phyloP scores from a whole-genome alignment of 2,113 vertebrate species.

The Rhinolophus sinicus region DNA sequence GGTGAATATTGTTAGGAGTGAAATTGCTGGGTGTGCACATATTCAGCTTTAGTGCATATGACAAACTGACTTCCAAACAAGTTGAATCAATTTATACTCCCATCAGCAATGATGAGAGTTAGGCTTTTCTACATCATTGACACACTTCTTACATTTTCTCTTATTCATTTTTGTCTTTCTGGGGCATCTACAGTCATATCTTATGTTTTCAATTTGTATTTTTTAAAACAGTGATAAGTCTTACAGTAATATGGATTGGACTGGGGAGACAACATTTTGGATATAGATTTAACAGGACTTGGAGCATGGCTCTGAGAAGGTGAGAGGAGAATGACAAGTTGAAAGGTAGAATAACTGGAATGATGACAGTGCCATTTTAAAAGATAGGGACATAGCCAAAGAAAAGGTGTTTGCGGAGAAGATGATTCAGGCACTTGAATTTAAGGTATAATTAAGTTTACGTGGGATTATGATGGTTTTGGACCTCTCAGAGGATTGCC shows the following conservation, averaged over 20 bases:
- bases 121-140: neutral
- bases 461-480: neutral
- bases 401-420: neutral
- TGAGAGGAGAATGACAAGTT: neutral
- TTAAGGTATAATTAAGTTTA: conserved; percentile 16
- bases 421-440: neutral
- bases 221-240: neutral
- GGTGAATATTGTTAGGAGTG: neutral
- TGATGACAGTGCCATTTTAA: neutral
- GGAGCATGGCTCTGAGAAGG: neutral
- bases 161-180: conserved; percentile 1
- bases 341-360: neutral
- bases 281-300: neutral
- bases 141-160: neutral
- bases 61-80: neutral
- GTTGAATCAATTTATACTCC: neutral
- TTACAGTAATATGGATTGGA: neutral
- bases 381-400: neutral
- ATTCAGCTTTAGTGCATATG: neutral
- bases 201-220: conserved; percentile 7
- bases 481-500: neutral
- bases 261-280: neutral
- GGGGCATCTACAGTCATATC: neutral
- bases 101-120: neutral
- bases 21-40: neutral